Conservation (phyloP, 2,797 vertebrate genomes). For the Clarias fuscus region DNA sequence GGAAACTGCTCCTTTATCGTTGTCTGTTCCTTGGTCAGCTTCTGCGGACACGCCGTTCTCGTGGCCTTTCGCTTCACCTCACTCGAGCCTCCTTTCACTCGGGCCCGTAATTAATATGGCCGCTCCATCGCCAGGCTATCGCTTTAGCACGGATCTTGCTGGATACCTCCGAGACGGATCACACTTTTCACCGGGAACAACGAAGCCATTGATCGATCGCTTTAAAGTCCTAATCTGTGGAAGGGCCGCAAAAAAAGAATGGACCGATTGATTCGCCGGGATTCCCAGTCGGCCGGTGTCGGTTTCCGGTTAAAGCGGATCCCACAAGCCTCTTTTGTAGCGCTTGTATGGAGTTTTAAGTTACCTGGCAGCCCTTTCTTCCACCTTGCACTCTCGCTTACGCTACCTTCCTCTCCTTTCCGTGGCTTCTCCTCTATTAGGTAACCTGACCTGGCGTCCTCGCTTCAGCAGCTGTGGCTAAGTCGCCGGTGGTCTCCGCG, state of each 20-base stretch:
- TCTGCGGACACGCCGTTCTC: neutral
- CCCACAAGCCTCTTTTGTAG: constrained; percentile 78
- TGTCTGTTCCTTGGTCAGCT: neutral
- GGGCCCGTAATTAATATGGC: constrained; percentile 74
- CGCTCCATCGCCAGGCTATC: constrained; percentile 81
- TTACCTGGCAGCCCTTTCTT: constrained; percentile 78
- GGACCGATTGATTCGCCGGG: constrained; percentile 75
- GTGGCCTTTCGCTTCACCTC: neutral
- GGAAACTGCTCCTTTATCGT: neutral
- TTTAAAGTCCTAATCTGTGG: constrained; percentile 75
- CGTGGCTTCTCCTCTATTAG: constrained; percentile 39
- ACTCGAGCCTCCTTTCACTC: constrained; percentile 8
- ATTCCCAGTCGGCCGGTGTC: constrained; percentile 75
- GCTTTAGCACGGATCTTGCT: constrained; percentile 72
- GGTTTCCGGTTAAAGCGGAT: constrained; percentile 74
- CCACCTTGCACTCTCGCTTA: constrained; percentile 35
- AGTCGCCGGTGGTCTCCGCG: constrained; percentile 76
- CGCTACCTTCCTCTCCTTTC: constrained; percentile 53
- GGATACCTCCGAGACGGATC: constrained; percentile 72
- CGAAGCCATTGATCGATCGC: constrained; percentile 87
- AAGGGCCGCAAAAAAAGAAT: constrained; percentile 73
- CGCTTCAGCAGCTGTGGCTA: constrained; percentile 77
- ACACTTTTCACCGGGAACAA: constrained; percentile 79
- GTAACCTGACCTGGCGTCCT: constrained; percentile 71
- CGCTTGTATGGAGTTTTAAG: constrained; percentile 81